These are phyloP conservation scores for Yponomeuta malinellus DNA, from an alignment of 2,888 invertebrate genomes.

Conservation along the genomic window DNA sequence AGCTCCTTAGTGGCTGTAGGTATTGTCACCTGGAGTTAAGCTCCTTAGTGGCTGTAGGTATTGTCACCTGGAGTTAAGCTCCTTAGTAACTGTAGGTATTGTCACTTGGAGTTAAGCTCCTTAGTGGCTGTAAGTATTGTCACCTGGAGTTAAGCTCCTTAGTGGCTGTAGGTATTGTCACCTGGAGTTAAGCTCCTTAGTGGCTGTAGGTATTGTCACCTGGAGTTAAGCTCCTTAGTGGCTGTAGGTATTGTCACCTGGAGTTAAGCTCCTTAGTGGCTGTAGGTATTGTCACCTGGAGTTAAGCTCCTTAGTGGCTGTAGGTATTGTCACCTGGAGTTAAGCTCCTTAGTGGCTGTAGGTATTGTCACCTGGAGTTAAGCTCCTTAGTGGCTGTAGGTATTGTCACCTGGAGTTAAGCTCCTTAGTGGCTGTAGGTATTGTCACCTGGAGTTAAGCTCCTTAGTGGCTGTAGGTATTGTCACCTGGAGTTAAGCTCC, in stretches of 20 bases:
- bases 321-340: slow-evolving; percentile 63
- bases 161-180: slow-evolving; percentile 23
- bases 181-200: slow-evolving; percentile 83
- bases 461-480: slow-evolving; percentile 59
- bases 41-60: slow-evolving; percentile 69
- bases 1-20: slow-evolving; percentile 75
- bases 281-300: slow-evolving; percentile 51
- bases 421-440: slow-evolving; percentile 69
- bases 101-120: slow-evolving; percentile 80
- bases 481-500: slow-evolving; percentile 80
- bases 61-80: slow-evolving; percentile 78
- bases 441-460: slow-evolving; percentile 78
- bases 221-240: slow-evolving; percentile 82
- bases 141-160: slow-evolving; percentile 83
- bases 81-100: slow-evolving; percentile 58
- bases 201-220: slow-evolving; percentile 32
- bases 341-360: slow-evolving; percentile 77
- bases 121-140: slow-evolving; percentile 45
- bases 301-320: slow-evolving; percentile 79
- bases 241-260: slow-evolving; percentile 35
- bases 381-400: slow-evolving; percentile 75
- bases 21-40: slow-evolving; percentile 75
- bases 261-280: slow-evolving; percentile 81
- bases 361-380: slow-evolving; percentile 70
- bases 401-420: slow-evolving; percentile 75